Base-by-base conservation (phyloP, 2,113 vertebrate genomes). In the Catagonus wagneri region DNA sequence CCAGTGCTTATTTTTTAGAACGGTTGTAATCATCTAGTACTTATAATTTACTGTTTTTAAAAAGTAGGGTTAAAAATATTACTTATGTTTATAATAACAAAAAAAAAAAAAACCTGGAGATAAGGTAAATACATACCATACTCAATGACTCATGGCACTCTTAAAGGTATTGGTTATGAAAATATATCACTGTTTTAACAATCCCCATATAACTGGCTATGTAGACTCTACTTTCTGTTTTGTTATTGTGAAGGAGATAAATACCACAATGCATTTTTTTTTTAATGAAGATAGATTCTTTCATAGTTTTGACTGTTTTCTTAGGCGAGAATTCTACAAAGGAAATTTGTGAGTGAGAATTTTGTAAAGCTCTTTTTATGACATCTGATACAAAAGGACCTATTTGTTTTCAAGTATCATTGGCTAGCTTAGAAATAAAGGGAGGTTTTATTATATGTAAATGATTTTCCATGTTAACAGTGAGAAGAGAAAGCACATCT, bases 1-100 rank as follows among this genome's bases (percentile, higher is more conserved):
- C 27, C 22, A 83, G 34, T 80, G 15, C 27, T 61, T 83, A 90
- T 23, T 90, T 95, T 94, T 96, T 89, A 32, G 34, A 91, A 56
- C 1, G 69, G 32, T 56, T 93, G 9, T 84, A 68, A 66, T 76
- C 63, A 81, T 34, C 12, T 78, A 95, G 11, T 56, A 61, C 9
- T 79, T 93, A 65, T 20, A 88, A 91, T 94, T 86, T 84, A 81
- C 6, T 16, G 20, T 75, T 86, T 94, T 39, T 7, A 87, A 80
- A 96, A 83, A 14, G 5, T 71, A 34, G 23, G 74, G 20, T 50
- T 87, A 63, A 34, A 89, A 96, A 83, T 56, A 16, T 95, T 89
- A 36, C 34, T 60, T 66, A 4, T 25, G 15, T 44, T 87, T 92
- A 50, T 32, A 80, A 85, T 20, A 81, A 52, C 68, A 88, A 60